Percentiles rank a stretch among this genome's conserved stretches.
These are phyloP conservation scores for Xestobium rufovillosum DNA, from an alignment of 2,888 invertebrate species.

Conservation along the genomic window DNA sequence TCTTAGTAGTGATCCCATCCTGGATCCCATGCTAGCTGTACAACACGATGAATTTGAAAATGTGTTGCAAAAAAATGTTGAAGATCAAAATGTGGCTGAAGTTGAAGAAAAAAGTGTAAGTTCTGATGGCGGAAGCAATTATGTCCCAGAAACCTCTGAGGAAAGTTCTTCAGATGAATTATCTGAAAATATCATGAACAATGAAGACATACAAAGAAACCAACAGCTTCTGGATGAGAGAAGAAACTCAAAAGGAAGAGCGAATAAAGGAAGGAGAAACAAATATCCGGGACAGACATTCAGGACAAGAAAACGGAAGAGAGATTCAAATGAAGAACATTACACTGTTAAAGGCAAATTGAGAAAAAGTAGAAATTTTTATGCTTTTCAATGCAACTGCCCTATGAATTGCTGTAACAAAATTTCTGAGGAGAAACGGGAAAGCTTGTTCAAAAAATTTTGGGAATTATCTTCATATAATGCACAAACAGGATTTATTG, in stretches of 20 bases:
- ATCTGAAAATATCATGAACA: too few species aligned
- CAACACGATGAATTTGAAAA: too few species aligned
- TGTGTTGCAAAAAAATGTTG: too few species aligned
- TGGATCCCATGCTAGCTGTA: too few species aligned
- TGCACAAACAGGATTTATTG: slow-evolving; percentile 17
- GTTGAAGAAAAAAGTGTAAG: too few species aligned
- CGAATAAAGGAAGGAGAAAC: slow-evolving; percentile 14
- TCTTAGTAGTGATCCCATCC: too few species aligned
- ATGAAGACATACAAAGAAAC: slow-evolving; percentile 10
- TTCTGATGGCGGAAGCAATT: too few species aligned
- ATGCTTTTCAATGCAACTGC: slow-evolving; percentile 13
- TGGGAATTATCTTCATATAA: slow-evolving; percentile 14
- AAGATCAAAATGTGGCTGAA: too few species aligned
- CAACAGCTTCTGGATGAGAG: slow-evolving; percentile 4
- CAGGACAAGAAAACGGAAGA: slow-evolving; percentile 13
- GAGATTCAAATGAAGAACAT: slow-evolving; percentile 15
- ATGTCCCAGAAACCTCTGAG: too few species aligned
- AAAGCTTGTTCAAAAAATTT: slow-evolving; percentile 12
- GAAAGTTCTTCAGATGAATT: too few species aligned
- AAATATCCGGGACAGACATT: slow-evolving; percentile 18
- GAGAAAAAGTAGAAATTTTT: too few species aligned
- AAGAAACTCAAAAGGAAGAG: slow-evolving; percentile 9
- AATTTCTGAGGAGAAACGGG: slow-evolving; percentile 11
- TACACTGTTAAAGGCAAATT: slow-evolving; percentile 16
- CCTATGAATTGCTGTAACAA: slow-evolving; percentile 14